Base-by-base conservation (phyloP, 2,888 invertebrate species). In the Helicoverpa assulta region DNA sequence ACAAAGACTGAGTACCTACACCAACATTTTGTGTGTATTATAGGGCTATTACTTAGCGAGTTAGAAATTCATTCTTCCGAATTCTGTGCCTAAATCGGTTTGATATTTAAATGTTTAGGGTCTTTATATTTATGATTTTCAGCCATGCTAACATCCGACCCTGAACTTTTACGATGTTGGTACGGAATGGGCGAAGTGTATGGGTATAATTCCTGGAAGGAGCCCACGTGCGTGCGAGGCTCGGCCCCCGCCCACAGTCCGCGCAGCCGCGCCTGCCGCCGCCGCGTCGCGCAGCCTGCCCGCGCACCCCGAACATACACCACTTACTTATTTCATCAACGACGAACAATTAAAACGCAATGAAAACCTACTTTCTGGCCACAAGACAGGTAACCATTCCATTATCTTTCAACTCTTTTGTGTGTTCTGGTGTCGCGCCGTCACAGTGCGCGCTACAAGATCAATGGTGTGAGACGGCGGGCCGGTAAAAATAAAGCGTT, bases 401-500 rank as follows among this genome's bases (percentile, higher is more conserved):
- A 67, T 70, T 80, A 77, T 75, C 69, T 78, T 73, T 73, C 79
- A 77, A 73, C 77, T 81, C 59, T 60, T 62, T 64, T 66, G 70
- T 73, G 73, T 61, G 56, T 66, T 63, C 47, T 65, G 51, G 61
- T 54, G 67, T 76, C 73, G 69, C 70, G 81, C 76, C 64, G 73
- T 73, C 78, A 72, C 62, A 73, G 75, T 76, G 76, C 84, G 79
- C 80, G 83, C 73, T 81, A 73, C 69, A 81, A 73, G 81, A 82
- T 70, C 89, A 92, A 94, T 93, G 95, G 95, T 93, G 94, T 95
- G 95, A 83, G 95, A 92, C 86, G 86, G 88, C 88, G 92, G 93
- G 91, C 92, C 94, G 94, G 92, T 92, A 95, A 95, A 96, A 96
- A 96, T 95, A 96, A 91, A 95, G 92, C 89, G 93, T 83, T 89